phyloP scores from a whole-genome alignment of 2,113 vertebrate genomes.

The Rostratula benghalensis region DNA sequence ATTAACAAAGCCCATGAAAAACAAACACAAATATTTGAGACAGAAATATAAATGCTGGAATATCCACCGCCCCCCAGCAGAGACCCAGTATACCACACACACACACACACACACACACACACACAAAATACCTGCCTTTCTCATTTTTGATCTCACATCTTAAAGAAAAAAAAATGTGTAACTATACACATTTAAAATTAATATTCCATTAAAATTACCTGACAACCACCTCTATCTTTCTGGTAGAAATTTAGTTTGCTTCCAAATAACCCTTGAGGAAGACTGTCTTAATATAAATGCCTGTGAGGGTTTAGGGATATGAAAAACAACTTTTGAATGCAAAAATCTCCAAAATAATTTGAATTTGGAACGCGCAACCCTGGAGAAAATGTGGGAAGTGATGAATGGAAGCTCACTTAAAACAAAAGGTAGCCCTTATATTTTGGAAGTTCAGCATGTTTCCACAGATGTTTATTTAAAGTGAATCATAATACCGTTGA shows the following conservation, averaged over 20 bases:
- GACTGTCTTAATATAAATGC: not conserved
- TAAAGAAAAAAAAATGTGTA: rapidly evolving
- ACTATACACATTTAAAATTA: not conserved
- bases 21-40: constrained; percentile 63
- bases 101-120: no score
- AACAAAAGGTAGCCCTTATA: not conserved
- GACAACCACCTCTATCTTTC: not conserved
- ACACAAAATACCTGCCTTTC: no score
- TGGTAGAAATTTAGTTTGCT: not conserved
- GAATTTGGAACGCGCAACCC: not conserved
- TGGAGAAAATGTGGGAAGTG: not conserved
- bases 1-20: constrained; percentile 63
- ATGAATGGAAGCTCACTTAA: not conserved
- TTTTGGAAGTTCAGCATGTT: not conserved
- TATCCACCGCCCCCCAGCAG: not conserved
- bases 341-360: not conserved
- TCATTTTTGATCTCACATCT: not conserved
- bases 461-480: not conserved
- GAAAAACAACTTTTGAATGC: not conserved
- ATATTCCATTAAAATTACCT: not conserved
- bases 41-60: constrained; percentile 18
- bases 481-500: not conserved
- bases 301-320: not conserved
- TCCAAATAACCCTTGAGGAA: not conserved
- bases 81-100: not conserved